Evolutionary conservation across 2,888 invertebrate species (phyloP), one percentile per base, ranked within the genome.

Genomic region (Andrena dorsata): DNA sequence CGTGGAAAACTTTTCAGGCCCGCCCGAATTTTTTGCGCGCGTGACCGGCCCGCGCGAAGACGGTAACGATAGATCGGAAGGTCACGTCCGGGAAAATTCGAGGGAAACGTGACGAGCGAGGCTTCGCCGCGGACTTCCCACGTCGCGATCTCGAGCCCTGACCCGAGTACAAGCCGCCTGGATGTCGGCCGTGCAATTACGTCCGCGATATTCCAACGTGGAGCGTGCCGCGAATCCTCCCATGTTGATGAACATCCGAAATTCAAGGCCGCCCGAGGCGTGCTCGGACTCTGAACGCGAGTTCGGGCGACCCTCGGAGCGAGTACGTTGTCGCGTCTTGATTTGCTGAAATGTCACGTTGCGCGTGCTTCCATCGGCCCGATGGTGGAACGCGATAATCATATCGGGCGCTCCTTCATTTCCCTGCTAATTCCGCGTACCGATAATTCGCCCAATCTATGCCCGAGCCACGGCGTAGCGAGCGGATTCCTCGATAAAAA

Each of bases 201-300:
- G 26, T 8, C 20, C 56, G 60, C 30, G 60, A 32, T 60, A 60
- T 16, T 30, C 30, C 32, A 8, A 30, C 61, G 61, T 8, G 61
- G 20, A 32, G 20, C 61, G 20, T 35, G 32, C 32, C 28, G 13
- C 28, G 13, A 28, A 30, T 51, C 49, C 13, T 20, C 2, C 13
- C 64, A 26, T 3, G 7, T 6, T 41, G 49, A 53, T 16, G 49
- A 74, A 61, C 68, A 76, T 69, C 56, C 63, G 2, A 76, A 76
- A 76, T 79, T 79, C 79, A 84, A 30, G 83, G 83, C 35, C 64
- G 60, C 28, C 20, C 10, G 0, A 28, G 5, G 8, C 71, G 60
- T 58, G 76, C 2, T 1, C n/a, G 0, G 60, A 79, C 6, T 75
- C 6, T 1, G 0, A 75, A 82, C 16, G 58, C 6, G 1, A 28